These are phyloP conservation scores for Orgyia antiqua DNA, from an alignment of 2,888 invertebrate species.

Conservation along the genomic window DNA sequence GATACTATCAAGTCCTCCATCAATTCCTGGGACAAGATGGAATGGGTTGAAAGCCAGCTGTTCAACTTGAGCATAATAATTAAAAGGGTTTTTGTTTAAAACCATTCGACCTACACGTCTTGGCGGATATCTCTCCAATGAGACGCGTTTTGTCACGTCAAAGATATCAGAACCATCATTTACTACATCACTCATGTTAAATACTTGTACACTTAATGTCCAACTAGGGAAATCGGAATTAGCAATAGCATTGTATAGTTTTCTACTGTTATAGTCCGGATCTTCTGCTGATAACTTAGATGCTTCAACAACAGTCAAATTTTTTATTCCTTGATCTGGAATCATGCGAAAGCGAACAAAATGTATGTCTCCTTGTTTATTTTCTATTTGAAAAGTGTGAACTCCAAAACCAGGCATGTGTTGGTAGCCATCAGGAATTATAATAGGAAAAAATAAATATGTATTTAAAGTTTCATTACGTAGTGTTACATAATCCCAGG, in stretches of 20 bases:
- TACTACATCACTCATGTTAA: constrained; percentile 89
- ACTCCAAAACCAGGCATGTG: constrained; percentile 96
- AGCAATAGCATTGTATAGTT: constrained; percentile 91
- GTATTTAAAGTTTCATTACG: constrained; percentile 91
- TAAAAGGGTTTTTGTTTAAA: constrained; percentile 90
- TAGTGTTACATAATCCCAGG: constrained; percentile 44
- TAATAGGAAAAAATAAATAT: constrained; percentile 89
- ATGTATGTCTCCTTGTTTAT: constrained; percentile 80
- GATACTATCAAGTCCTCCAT: constrained; percentile 94
- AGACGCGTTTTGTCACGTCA: constrained; percentile 93
- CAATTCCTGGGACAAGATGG: constrained; percentile 92
- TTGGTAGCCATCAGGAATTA: constrained; percentile 91
- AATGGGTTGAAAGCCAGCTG: constrained; percentile 92
- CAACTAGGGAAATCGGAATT: constrained; percentile 84
- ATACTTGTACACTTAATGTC: constrained; percentile 87
- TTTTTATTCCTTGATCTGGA: constrained; percentile 91
- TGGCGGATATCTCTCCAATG: constrained; percentile 85
- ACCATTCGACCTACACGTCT: constrained; percentile 89
- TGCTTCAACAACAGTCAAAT: constrained; percentile 81
- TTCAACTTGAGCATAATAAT: constrained; percentile 95
- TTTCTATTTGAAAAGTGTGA: constrained; percentile 92
- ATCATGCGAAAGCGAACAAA: constrained; percentile 93
- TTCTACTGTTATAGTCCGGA: constrained; percentile 91
- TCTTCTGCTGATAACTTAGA: constrained; percentile 81
- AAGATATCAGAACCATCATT: constrained; percentile 90